Conservation (phyloP, 2,888 invertebrate genomes). For the Bombylius major region DNA sequence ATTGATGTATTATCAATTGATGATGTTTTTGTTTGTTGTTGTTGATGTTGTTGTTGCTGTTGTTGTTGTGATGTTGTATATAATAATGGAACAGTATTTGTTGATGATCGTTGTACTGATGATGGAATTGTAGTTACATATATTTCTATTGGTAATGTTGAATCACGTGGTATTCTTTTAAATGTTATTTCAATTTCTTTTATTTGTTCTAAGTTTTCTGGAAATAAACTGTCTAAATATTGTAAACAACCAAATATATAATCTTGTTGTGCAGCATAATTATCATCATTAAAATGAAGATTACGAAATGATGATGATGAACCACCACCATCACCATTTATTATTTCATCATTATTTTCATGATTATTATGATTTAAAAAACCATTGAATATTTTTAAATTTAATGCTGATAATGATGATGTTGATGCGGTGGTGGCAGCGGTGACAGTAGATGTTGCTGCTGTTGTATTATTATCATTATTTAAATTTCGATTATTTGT, state of each 20-base stretch:
- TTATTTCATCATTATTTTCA: background rate
- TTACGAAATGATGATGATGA: background rate
- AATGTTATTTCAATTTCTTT: no score
- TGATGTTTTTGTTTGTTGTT: background rate
- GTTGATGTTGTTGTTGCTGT: background rate
- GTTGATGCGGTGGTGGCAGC: no score
- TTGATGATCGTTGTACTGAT: background rate
- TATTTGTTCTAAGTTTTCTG: no score
- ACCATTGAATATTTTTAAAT: background rate
- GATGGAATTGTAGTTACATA: background rate
- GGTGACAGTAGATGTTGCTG: background rate
- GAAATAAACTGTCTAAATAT: background rate
- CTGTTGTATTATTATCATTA: background rate
- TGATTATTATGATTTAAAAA: background rate
- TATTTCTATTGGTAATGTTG: no score
- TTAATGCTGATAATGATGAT: no score
- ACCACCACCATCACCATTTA: background rate
- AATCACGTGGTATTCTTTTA: no score
- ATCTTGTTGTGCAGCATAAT: background rate
- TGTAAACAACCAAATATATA: conserved; percentile 4
- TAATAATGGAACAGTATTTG: no score
- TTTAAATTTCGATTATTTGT: no score
- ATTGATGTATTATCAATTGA: background rate
- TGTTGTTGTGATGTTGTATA: background rate
- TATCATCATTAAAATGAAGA: no score